Conservation (phyloP, 2,888 invertebrate species). For the Trichopria drosophilae region DNA sequence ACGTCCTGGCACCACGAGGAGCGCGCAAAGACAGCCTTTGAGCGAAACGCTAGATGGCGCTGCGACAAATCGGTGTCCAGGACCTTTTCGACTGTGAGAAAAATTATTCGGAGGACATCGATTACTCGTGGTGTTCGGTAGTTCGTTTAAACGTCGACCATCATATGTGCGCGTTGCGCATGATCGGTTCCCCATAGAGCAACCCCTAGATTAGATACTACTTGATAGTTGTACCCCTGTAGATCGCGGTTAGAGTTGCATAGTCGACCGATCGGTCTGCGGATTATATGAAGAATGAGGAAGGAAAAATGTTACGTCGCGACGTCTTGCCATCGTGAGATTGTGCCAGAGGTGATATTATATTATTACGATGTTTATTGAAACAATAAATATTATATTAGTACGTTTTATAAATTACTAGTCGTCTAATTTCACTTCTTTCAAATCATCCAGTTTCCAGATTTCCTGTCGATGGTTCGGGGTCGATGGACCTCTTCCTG, state of each 20-base stretch:
- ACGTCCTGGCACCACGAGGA: conserved; percentile 21
- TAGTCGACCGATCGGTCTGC: conserved; percentile 38
- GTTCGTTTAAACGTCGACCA: conserved; percentile 37
- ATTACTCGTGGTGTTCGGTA: conserved; percentile 34
- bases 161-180: conserved; percentile 32
- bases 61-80: too few relatives aligned
- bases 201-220: conserved; percentile 42
- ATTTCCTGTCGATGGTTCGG: too few relatives aligned
- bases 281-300: conserved; percentile 28
- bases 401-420: conserved; percentile 57
- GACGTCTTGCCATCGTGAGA: conserved; percentile 59
- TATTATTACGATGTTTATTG: conserved; percentile 58
- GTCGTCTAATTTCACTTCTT: conserved; percentile 3
- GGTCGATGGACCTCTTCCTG: too few relatives aligned
- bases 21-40: too few relatives aligned
- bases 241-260: conserved; percentile 41
- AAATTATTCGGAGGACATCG: too few relatives aligned
- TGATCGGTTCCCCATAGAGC: conserved; percentile 39
- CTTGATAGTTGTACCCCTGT: conserved; percentile 45
- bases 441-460: background rate
- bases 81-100: too few relatives aligned
- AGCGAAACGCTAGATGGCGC: too few relatives aligned
- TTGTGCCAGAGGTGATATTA: conserved; percentile 60
- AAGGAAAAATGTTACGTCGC: conserved; percentile 48
- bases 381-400: conserved; percentile 60